A percentile compares a stretch with the other conserved stretches of the same genome.
Conservation (phyloP, 2,113 vertebrate genomes). For the Conger conger region DNA sequence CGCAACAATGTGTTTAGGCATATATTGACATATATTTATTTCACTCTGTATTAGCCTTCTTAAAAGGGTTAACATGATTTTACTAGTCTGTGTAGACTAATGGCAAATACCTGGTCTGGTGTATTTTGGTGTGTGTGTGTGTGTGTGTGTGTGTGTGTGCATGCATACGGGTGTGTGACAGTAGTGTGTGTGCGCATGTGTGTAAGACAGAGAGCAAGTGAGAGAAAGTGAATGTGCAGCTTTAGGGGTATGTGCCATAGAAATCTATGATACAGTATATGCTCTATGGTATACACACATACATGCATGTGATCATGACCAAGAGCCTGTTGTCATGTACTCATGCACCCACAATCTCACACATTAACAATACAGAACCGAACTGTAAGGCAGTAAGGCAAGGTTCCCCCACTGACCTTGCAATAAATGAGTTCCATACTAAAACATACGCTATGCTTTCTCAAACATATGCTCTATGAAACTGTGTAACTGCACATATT, state of each 20-base stretch:
- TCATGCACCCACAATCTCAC: neutral
- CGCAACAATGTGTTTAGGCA: conserved; percentile 66
- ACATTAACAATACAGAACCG: neutral
- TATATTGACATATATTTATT: conserved; percentile 52
- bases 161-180: conserved; percentile 9
- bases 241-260: neutral
- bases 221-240: neutral
- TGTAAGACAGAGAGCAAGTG: neutral
- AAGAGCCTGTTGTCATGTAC: neutral
- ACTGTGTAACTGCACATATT: neutral
- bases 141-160: conserved; percentile 1
- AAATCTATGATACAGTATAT: neutral
- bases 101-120: neutral
- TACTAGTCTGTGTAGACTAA: too few species aligned
- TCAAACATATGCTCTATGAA: neutral
- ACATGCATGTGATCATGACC: neutral
- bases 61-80: too few species aligned
- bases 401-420: neutral
- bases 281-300: neutral
- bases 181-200: neutral
- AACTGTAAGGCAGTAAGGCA: neutral
- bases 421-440: neutral
- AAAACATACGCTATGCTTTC: neutral
- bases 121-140: neutral
- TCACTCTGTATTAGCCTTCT: too few species aligned